These are phyloP conservation scores for Galerucella nymphaeae DNA, from an alignment of 2,888 invertebrate genomes.

Conservation along the genomic window DNA sequence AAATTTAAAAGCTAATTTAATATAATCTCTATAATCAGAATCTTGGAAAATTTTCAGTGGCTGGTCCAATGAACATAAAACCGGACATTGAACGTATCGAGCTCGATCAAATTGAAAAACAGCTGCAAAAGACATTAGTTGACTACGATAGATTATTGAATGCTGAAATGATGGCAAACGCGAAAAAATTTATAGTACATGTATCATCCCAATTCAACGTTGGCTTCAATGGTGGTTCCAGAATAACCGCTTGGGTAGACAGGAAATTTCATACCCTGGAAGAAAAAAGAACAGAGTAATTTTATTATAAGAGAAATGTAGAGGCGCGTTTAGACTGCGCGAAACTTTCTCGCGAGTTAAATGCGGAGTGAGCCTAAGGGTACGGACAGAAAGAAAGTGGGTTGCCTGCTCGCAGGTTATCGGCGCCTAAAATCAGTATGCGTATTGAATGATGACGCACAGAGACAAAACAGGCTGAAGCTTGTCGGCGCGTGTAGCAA, in stretches of 20 bases:
- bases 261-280: conserved; percentile 73
- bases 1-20: neutral
- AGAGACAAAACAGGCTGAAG: no score
- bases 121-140: conserved; percentile 51
- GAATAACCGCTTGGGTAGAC: conserved; percentile 71
- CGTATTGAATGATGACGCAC: no score
- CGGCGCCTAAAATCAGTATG: no score
- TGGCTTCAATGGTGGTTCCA: conserved; percentile 70
- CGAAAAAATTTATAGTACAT: conserved; percentile 71
- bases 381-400: no score
- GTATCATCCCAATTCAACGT: conserved; percentile 71
- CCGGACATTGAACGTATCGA: conserved; percentile 32
- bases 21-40: no score
- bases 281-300: conserved; percentile 70
- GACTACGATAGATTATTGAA: conserved; percentile 51
- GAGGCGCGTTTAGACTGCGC: neutral
- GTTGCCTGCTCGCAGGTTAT: no score
- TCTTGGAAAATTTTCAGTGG: conserved; percentile 19
- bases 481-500: no score
- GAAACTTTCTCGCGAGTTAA: no score
- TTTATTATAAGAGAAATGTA: neutral
- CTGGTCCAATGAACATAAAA: conserved; percentile 7
- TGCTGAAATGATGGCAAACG: conserved; percentile 57
- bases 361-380: no score
- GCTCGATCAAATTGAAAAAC: conserved; percentile 46